A percentile compares a stretch with the other conserved stretches of the same genome.
phyloP scores from a whole-genome alignment of 1,140 invertebrate species.

The Drosophila trapezifrons region DNA sequence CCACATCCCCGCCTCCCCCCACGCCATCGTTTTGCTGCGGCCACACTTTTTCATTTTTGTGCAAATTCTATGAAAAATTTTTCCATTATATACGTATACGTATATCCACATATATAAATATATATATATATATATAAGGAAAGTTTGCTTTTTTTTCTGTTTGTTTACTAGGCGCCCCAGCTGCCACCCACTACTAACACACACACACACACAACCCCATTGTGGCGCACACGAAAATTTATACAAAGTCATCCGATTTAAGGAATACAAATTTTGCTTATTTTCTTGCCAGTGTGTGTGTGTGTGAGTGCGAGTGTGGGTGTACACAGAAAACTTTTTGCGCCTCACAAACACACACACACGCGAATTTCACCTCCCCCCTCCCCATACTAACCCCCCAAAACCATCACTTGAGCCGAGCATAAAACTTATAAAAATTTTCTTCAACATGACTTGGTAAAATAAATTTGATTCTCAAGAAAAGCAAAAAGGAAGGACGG shows the following conservation, averaged over 20 bases:
- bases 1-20: conserved; percentile 12
- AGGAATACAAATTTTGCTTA: conserved; percentile 84
- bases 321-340: conserved; percentile 58
- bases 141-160: conserved; percentile 38
- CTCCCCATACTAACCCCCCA: conserved; percentile 33
- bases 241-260: conserved; percentile 84
- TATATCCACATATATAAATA: conserved; percentile 24
- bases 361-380: conserved; percentile 19
- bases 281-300: conserved; percentile 54
- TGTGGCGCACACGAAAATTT: conserved; percentile 81
- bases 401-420: conserved; percentile 75
- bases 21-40: conserved; percentile 27
- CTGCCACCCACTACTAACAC: conserved; percentile 59
- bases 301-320: conserved; percentile 22
- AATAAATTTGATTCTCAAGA: conserved; percentile 84
- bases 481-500: conserved; percentile 63
- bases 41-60: conserved; percentile 83
- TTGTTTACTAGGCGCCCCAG: conserved; percentile 68
- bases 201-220: conserved; percentile 72
- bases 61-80: conserved; percentile 84
- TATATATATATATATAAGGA: conserved; percentile 24
- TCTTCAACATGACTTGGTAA: conserved; percentile 84
- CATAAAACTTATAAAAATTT: conserved; percentile 84
- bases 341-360: conserved; percentile 32
- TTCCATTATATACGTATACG: conserved; percentile 75